Base-by-base conservation (phyloP, 2,888 invertebrate genomes). In the Phortica magna region DNA sequence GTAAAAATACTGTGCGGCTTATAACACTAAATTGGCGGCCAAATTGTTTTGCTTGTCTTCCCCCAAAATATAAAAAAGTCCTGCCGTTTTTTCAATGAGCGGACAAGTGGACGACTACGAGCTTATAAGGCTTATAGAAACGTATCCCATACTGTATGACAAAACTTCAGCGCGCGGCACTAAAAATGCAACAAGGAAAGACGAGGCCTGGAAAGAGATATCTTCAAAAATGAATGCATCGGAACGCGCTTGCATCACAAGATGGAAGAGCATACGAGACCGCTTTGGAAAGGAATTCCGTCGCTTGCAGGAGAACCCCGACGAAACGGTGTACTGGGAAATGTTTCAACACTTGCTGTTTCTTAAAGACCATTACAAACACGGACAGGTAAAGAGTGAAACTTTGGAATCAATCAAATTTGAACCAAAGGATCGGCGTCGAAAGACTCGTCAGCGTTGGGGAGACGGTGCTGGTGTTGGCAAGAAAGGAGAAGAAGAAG, bases 251-350 rank as follows among this genome's bases (percentile, higher is more conserved):
- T 90, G 91, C 73, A 91, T 90, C 2, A 90, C 90, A 7, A 85
- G 90, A 6, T 90, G 90, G 90, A 90, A 90, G 70, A 90, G 90
- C 57, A 83, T 90, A 64, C 82, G 91, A 0, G 90, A 90, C 78
- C 83, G 90, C 0, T 90, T 91, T 77, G 91, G 90, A 2, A 90
- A 89, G 65, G 90, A 90, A 55, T 89, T 84, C 17, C 81, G 90
- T 0, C 84, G 89, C 0, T 84, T 88, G 39, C 90, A 89, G 65
- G 88, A 89, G 43, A 81, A 87, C 22, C 83, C 90, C 0, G 81
- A 87, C 1, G 87, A 85, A 2, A 83, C 87, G 7, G 89, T 89
- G 9, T 88, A 85, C 71, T 90, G 90, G 90, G 89, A 91, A 22
- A 82, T 91, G 80, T 90, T 90, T 75, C 90, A 85, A 0, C 88